Evolutionary conservation across 92 coral and sea anemone genomes (phyloP).

Genomic region (Porites divaricata): DNA sequence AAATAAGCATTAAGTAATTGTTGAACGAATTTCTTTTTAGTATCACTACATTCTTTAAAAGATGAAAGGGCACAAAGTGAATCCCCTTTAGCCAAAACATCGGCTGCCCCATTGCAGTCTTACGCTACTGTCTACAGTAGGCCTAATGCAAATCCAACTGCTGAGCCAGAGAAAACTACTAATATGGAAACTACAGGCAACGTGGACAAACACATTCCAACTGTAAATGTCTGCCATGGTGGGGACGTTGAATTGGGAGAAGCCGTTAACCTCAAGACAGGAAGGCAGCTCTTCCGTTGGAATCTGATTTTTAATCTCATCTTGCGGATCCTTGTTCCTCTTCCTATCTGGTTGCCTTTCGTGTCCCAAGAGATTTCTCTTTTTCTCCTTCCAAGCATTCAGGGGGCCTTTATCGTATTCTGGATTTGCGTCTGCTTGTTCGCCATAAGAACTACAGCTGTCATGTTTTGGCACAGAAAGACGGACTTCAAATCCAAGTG

Average conservation of each 20-base stretch:
- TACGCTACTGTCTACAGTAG: not conserved
- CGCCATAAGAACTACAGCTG: conserved; percentile 3
- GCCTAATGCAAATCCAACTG: not conserved
- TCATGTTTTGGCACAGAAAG: not conserved
- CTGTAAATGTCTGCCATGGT: not conserved
- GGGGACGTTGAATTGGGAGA: not conserved
- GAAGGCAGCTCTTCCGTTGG: conserved; percentile 2
- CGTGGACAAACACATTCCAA: not conserved
- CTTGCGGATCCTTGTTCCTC: not conserved
- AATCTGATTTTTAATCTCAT: not conserved
- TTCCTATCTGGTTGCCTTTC: conserved; percentile 1
- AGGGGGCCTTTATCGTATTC: not conserved
- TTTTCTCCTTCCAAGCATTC: not conserved
- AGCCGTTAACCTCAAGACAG: not conserved
- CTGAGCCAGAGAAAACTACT: not conserved
- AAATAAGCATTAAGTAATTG: too few relatives aligned
- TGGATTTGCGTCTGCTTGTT: not conserved
- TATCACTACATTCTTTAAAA: too few relatives aligned
- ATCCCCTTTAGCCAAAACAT: too few relatives aligned
- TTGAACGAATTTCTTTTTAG: too few relatives aligned
- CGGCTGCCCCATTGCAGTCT: too few relatives aligned
- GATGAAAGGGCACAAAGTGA: too few relatives aligned
- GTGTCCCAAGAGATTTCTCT: not conserved
- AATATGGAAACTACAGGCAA: not conserved
- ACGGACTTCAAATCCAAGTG: not conserved